Evolutionary conservation across 2,888 invertebrate species (phyloP).

Genomic region (Andrena haemorrhoa): DNA sequence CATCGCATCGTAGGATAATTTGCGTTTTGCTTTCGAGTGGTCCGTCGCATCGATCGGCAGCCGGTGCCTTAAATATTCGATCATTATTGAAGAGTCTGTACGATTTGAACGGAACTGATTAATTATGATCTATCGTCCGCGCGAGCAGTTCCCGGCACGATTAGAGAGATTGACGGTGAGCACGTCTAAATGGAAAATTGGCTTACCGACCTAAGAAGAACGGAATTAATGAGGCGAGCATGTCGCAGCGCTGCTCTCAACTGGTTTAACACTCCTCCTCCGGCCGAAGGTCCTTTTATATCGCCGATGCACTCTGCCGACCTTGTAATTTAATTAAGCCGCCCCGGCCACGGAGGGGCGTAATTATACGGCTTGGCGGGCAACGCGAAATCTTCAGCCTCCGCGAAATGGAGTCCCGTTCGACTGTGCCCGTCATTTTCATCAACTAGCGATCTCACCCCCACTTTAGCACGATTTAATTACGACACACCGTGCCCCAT

Average conservation of each 20-base stretch:
- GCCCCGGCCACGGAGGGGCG: conserved; percentile 21
- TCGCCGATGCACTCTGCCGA: conserved; percentile 49
- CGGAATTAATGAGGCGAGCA: conserved; percentile 68
- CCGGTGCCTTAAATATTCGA: too few relatives aligned
- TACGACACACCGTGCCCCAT: neutral
- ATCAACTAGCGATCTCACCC: neutral
- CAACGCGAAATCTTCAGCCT: conserved; percentile 16
- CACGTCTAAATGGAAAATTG: conserved; percentile 53
- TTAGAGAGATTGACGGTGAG: conserved; percentile 40
- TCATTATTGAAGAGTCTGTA: too few relatives aligned
- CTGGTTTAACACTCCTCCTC: conserved; percentile 66
- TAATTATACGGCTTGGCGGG: conserved; percentile 41
- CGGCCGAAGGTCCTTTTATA: conserved; percentile 69
- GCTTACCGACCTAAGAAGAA: conserved; percentile 69
- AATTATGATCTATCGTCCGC: conserved; percentile 22
- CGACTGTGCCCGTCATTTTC: neutral
- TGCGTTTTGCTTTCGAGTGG: too few relatives aligned
- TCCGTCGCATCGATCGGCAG: too few relatives aligned
- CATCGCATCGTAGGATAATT: too few relatives aligned
- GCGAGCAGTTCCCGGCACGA: conserved; percentile 34
- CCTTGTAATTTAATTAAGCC: conserved; percentile 65
- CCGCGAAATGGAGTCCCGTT: neutral
- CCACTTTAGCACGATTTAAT: neutral
- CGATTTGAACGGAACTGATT: conserved; percentile 6
- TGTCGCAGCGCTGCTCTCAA: conserved; percentile 58